A percentile compares a stretch with the other conserved stretches of the same genome.
Evolutionary conservation across 64 coral and sea anemone species (phyloP).

Genomic region (Montipora foliosa): DNA sequence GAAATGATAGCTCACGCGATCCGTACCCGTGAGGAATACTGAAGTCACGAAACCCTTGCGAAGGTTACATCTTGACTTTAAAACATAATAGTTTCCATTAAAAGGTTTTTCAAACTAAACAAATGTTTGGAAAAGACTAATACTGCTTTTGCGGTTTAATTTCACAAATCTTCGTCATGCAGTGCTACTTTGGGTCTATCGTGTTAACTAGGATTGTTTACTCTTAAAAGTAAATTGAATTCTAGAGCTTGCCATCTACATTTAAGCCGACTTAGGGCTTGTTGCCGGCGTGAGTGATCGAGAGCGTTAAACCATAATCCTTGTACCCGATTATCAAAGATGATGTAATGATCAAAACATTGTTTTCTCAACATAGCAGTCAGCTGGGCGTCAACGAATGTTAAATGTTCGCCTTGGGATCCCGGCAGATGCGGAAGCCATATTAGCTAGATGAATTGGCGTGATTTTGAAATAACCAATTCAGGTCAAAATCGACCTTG

Average conservation of each 20-base stretch:
- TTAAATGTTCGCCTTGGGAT: background rate
- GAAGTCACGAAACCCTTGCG: conserved; percentile 28
- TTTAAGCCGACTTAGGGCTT: conserved; percentile 12
- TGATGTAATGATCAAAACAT: background rate
- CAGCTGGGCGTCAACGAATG: conserved; percentile 18
- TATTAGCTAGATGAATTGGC: background rate
- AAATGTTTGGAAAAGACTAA: background rate
- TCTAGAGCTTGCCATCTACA: background rate
- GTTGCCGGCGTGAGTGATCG: conserved; percentile 10
- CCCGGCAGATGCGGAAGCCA: conserved; percentile 13
- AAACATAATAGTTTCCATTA: background rate
- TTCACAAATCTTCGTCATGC: background rate
- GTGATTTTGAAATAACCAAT: background rate
- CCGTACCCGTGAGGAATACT: conserved; percentile 5
- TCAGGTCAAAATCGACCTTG: background rate
- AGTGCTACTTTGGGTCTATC: background rate
- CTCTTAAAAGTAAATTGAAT: background rate
- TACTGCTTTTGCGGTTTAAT: background rate
- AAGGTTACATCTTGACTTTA: background rate
- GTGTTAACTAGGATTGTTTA: conserved; percentile 24
- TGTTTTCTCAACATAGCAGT: background rate
- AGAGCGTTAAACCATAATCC: conserved; percentile 18
- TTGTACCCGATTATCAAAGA: background rate
- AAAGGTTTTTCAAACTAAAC: background rate
- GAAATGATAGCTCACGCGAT: conserved; percentile 44